Evolutionary conservation across 2,797 vertebrate species (phyloP).

Genomic region (Anomalospiza imberbis): DNA sequence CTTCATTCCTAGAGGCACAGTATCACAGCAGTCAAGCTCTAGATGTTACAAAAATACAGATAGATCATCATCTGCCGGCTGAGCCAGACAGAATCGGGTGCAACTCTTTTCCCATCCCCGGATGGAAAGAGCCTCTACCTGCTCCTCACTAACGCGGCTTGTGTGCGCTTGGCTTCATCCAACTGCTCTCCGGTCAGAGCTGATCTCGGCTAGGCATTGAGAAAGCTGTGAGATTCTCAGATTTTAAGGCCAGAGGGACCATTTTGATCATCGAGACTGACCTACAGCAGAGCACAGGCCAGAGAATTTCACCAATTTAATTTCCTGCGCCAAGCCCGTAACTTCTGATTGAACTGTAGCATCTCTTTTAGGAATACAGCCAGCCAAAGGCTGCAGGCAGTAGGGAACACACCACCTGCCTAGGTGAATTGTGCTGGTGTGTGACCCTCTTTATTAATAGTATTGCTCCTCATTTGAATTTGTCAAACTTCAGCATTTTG

Average conservation of each 20-base stretch:
- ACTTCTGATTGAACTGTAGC: constrained; percentile 25
- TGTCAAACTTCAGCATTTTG: constrained; percentile 59
- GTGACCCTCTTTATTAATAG: constrained; percentile 49
- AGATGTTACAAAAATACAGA: constrained; percentile 64
- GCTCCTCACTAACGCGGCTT: neutral
- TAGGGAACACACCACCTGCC: neutral
- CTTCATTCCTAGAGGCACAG: constrained; percentile 64
- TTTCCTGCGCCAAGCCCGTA: constrained; percentile 19
- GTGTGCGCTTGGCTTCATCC: neutral
- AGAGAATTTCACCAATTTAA: constrained; percentile 44
- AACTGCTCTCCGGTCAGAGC: constrained; percentile 22
- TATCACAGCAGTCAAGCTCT: constrained; percentile 56
- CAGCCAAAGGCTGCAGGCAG: neutral
- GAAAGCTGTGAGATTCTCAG: constrained; percentile 24
- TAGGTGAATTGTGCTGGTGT: neutral
- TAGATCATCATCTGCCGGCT: constrained; percentile 49
- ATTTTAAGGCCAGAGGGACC: constrained; percentile 52
- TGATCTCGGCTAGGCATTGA: neutral
- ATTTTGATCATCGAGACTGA: constrained; percentile 45
- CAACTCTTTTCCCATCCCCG: neutral
- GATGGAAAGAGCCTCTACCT: constrained; percentile 18
- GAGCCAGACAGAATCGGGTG: constrained; percentile 16
- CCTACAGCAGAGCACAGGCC: constrained; percentile 37
- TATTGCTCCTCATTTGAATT: constrained; percentile 55
- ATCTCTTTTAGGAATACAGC: neutral